Evolutionary conservation across 2,888 invertebrate species (phyloP).

Genomic region (Fragum whitleyi): DNA sequence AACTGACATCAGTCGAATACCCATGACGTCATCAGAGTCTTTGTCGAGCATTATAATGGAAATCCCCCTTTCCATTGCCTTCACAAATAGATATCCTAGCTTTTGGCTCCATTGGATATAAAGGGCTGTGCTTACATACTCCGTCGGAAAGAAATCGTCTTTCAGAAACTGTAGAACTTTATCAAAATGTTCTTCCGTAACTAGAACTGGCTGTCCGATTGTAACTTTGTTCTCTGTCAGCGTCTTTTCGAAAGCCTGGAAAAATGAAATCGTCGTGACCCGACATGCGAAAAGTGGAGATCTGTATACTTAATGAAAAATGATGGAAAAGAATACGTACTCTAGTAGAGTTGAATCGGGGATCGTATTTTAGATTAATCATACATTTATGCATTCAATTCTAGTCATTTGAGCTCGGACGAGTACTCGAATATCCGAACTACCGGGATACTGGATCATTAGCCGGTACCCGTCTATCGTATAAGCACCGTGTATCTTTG

Average conservation of each 20-base stretch:
- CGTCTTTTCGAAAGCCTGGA: slow-evolving; percentile 41
- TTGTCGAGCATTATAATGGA: slow-evolving; percentile 44
- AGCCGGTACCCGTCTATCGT: no score
- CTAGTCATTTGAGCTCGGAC: no score
- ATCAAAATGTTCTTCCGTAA: slow-evolving; percentile 27
- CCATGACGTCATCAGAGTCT: slow-evolving; percentile 40
- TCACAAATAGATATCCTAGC: background rate
- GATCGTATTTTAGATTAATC: no score
- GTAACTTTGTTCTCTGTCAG: background rate
- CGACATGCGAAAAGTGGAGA: no score
- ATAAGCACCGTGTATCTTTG: no score
- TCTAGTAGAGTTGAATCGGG: no score
- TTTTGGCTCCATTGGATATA: slow-evolving; percentile 23
- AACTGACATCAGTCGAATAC: slow-evolving; percentile 24
- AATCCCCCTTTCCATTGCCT: slow-evolving; percentile 20
- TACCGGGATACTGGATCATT: no score
- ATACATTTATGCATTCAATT: no score
- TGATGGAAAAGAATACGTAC: no score
- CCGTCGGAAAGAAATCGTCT: slow-evolving; percentile 29
- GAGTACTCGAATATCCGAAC: no score
- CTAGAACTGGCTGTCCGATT: slow-evolving; percentile 22
- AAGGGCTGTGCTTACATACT: slow-evolving; percentile 18
- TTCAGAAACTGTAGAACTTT: slow-evolving; percentile 18
- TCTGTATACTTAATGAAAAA: no score
- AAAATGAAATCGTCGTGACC: no score